Conservation (phyloP, 1,140 invertebrate species). For the Atta colombica region DNA sequence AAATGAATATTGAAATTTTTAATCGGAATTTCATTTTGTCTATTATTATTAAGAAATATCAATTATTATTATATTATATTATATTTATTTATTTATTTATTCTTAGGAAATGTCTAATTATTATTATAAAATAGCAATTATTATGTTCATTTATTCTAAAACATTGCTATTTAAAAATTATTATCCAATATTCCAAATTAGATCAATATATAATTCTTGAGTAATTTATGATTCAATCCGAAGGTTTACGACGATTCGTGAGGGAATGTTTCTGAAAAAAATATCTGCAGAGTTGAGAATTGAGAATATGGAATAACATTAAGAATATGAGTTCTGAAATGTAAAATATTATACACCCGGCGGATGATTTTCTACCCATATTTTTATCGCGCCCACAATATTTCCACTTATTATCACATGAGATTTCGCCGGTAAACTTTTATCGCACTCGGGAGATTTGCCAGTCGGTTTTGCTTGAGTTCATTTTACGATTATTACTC, state of each 20-base stretch:
- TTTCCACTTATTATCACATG: slow-evolving; percentile 24
- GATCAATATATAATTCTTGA: neutral
- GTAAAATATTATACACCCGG: neutral
- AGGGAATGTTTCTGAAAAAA: neutral
- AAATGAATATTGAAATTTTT: neutral
- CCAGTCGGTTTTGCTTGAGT: slow-evolving; percentile 11
- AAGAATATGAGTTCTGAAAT: neutral
- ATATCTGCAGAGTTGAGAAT: neutral
- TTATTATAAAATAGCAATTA: neutral
- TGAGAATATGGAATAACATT: neutral
- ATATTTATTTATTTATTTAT: neutral
- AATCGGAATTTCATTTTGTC: too few species aligned
- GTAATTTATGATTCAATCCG: neutral
- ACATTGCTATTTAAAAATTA: neutral
- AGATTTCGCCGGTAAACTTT: slow-evolving; percentile 46
- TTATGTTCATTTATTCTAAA: neutral
- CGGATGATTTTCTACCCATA: neutral
- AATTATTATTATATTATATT: neutral
- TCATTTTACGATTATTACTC: slow-evolving; percentile 7
- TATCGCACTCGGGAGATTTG: slow-evolving; percentile 45
- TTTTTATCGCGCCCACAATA: neutral
- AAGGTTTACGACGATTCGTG: neutral
- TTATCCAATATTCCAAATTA: neutral
- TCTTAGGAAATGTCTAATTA: neutral
- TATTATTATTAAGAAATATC: neutral